Evolutionary conservation across 2,797 vertebrate genomes (phyloP), one percentile per base, ranked within the genome.

Genomic region (Oophaga sylvatica): DNA sequence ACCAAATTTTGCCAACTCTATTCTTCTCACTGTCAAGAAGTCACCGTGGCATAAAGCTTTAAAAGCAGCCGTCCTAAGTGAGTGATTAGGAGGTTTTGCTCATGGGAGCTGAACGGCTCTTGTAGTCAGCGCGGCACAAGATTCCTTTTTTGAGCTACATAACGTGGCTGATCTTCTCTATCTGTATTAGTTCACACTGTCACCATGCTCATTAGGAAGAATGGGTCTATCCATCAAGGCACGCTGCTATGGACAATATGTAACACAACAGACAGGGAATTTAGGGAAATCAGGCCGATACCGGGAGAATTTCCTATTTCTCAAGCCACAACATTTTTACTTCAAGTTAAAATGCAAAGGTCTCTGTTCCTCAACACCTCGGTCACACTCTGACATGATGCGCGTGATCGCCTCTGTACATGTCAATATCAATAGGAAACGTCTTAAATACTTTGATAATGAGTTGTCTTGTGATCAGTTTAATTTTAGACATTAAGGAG

Each of bases 141-240:
- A 26, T 80, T 88, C 35, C 84, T 80, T 26, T 84, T 45, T 12
- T 11, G 48, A 75, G 41, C 71, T 75, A 75, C 53, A 84, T 80
- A 88, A 45, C 41, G 57, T 84, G 45, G 57, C 81, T 70, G 73
- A 68, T 84, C 75, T 71, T 75, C 83, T 84, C 77, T 76, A 76
- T 79, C 80, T 70, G 78, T 89, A 88, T 85, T 88, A 88, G 83
- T 81, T 82, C 62, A 89, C 80, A n/a, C 56, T 89, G 84, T 86
- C 84, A 82, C 79, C 48, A 62, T 83, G 84, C 88, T 89, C 88
- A 89, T 89, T 89, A 89, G 71, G 81, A 79, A 73, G 71, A 29
- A 48, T 53, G 53, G 85, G 88, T 82, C 80, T 35, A 89, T 89
- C 88, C 80, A 83, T 89, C 88, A 89, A 75, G 29, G 62, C 48